Percentiles rank a stretch among this genome's conserved stretches.
These are phyloP conservation scores for Agriotes lineatus DNA, from an alignment of 2,888 invertebrate genomes.

Conservation along the genomic window DNA sequence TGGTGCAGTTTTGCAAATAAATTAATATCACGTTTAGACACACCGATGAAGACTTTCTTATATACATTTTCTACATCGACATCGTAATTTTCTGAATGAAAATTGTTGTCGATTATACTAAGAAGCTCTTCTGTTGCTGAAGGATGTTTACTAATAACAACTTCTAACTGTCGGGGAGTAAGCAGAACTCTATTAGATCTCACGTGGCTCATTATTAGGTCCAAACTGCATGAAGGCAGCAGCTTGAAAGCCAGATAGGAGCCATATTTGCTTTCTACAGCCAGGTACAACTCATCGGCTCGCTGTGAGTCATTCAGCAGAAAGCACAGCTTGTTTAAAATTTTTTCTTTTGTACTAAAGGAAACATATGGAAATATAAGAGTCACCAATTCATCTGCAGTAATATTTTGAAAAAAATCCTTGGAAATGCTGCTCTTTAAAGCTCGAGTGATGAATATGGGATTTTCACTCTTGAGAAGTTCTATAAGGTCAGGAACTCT, in stretches of 20 bases:
- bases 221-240: constrained; percentile 30
- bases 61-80: background rate
- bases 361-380: constrained; percentile 34
- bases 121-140: constrained; percentile 24
- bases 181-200: constrained; percentile 21
- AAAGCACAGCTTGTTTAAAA: constrained; percentile 27
- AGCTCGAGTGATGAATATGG: constrained; percentile 23
- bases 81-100: too few species aligned
- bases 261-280: constrained; percentile 37
- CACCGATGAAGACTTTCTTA: constrained; percentile 13
- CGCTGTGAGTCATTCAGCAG: constrained; percentile 6
- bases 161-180: constrained; percentile 15
- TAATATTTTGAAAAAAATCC: constrained; percentile 33
- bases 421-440: constrained; percentile 36
- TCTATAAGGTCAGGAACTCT: constrained; percentile 28
- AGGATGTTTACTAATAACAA: constrained; percentile 29
- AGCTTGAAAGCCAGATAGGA: constrained; percentile 29
- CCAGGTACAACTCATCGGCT: constrained; percentile 33
- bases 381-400: constrained; percentile 18
- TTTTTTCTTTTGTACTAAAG: constrained; percentile 35
- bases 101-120: background rate
- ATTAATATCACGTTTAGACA: constrained; percentile 11
- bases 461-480: constrained; percentile 35
- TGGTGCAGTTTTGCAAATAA: constrained; percentile 38
- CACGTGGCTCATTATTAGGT: constrained; percentile 26